Base-by-base conservation (phyloP, 2,113 vertebrate species). In the Tautogolabrus adspersus region DNA sequence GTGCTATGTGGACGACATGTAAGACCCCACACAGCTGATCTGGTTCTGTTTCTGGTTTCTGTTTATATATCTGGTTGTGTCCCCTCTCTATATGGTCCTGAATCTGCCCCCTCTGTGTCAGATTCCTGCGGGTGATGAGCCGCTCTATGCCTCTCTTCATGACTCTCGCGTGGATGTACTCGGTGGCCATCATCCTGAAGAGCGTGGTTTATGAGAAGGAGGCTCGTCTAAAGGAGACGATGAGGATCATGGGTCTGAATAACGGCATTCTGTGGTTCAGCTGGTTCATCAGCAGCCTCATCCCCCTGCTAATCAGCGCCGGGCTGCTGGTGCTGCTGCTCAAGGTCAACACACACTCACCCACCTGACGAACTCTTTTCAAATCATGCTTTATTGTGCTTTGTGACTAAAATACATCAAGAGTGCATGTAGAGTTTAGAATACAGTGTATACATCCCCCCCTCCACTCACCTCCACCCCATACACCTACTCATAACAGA, bases 101-200 rank as follows among this genome's bases (percentile, higher is more conserved):
- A 34, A 2, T 34, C 5, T 34, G 30, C 30, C 30, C 8, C 30
- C 6, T 69, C 47, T 23, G 10, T n/a, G 30, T 37, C 85, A 99
- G 98, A 67, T 99, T 98, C 89, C 89, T 99, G 73, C 95, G 97
- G 6, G 95, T 99, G 49, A 97, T 97, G 96, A 97, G 97, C 81
- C 97, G 97, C 26, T 99, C 97, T 30, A 97, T 99, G 96, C 98
- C 98, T 0, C 96, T 99, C 21, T 99, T 99, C 92, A 99, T 99
- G 97, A 98, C 96, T 0, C 88, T 99, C 86, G 98, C 98, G 37
- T 99, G 98, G 97, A 99, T 99, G 90, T 99, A 98, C 88, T 98
- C 97, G 0, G 98, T 99, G 87, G 97, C 98, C 21, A 95, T 99
- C 79, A 99, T 99, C 86, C 96, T 99, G 86, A 99, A 99, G 89